These are phyloP conservation scores for Eupithecia dodoneata DNA, from an alignment of 2,888 invertebrate species.

Conservation along the genomic window DNA sequence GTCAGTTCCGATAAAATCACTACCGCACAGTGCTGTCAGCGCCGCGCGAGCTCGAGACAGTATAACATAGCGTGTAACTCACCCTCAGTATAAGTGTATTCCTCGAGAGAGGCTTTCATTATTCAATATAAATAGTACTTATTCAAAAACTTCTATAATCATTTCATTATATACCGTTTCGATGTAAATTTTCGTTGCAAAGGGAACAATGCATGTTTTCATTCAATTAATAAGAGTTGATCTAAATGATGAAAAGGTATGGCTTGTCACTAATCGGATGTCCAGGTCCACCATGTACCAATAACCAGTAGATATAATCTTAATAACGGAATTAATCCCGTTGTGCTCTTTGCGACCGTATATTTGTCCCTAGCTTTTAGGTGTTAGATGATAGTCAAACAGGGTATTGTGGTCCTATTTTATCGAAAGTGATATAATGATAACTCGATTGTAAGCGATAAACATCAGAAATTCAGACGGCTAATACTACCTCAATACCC, in stretches of 20 bases:
- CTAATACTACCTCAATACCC: constrained; percentile 84
- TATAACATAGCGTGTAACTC: constrained; percentile 63
- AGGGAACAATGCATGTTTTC: constrained; percentile 68
- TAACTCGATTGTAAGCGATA: constrained; percentile 73
- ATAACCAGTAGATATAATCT: neutral
- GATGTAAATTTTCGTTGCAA: constrained; percentile 79
- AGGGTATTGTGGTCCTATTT: constrained; percentile 84
- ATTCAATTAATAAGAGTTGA: constrained; percentile 14
- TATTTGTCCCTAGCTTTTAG: constrained; percentile 81
- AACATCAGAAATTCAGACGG: constrained; percentile 64
- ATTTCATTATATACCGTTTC: constrained; percentile 72
- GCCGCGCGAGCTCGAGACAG: constrained; percentile 63
- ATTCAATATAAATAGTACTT: constrained; percentile 80
- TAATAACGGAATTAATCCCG: constrained; percentile 46
- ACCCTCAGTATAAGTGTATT: constrained; percentile 68
- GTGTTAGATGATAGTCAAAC: constrained; percentile 79
- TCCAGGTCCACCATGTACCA: neutral
- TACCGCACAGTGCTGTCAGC: constrained; percentile 58
- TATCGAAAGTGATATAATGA: constrained; percentile 72
- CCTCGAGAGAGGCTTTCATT: constrained; percentile 73
- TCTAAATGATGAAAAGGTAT: constrained; percentile 4
- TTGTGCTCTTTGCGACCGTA: constrained; percentile 79
- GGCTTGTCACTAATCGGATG: neutral
- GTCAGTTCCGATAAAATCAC: constrained; percentile 40
- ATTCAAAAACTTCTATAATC: constrained; percentile 79